Percentiles rank a stretch among this genome's conserved stretches.
phyloP scores from a whole-genome alignment of 1,140 invertebrate species.

The Helicorthomorpha holstii region DNA sequence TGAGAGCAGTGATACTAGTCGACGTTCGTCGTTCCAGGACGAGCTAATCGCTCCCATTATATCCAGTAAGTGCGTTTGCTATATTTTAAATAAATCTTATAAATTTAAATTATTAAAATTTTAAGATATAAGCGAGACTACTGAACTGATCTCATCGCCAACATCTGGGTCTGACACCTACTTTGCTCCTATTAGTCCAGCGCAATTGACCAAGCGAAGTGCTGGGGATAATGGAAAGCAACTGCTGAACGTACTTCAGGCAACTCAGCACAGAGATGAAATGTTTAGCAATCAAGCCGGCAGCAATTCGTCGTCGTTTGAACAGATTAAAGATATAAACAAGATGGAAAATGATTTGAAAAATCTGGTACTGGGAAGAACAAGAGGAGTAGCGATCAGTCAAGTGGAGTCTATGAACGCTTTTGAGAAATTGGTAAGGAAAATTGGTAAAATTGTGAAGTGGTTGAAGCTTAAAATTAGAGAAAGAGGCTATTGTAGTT shows the following conservation, averaged over 20 bases:
- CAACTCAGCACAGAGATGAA: neutral
- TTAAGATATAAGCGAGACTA: constrained; percentile 26
- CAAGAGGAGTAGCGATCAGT: too few species aligned
- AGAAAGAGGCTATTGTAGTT: too few species aligned
- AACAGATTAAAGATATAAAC: too few species aligned
- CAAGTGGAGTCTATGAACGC: too few species aligned
- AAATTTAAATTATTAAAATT: constrained; percentile 3
- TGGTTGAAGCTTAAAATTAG: too few species aligned
- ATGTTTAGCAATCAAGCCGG: too few species aligned
- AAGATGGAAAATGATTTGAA: too few species aligned
- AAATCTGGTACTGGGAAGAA: too few species aligned
- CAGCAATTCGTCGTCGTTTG: too few species aligned
- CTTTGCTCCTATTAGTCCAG: constrained; percentile 44
- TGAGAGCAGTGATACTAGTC: constrained; percentile 25
- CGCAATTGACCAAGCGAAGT: constrained; percentile 15
- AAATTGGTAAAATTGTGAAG: too few species aligned
- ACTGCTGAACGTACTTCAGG: constrained; percentile 13
- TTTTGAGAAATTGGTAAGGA: too few species aligned
- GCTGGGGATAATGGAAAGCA: constrained; percentile 8
- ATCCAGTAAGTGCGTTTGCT: constrained; percentile 31
- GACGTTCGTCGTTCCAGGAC: constrained; percentile 41
- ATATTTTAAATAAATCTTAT: too few species aligned
- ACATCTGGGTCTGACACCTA: constrained; percentile 35
- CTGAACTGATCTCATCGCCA: constrained; percentile 30
- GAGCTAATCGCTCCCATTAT: constrained; percentile 42